Conservation (phyloP, 1,140 invertebrate species). For the Anoplolepis gracilipes region DNA sequence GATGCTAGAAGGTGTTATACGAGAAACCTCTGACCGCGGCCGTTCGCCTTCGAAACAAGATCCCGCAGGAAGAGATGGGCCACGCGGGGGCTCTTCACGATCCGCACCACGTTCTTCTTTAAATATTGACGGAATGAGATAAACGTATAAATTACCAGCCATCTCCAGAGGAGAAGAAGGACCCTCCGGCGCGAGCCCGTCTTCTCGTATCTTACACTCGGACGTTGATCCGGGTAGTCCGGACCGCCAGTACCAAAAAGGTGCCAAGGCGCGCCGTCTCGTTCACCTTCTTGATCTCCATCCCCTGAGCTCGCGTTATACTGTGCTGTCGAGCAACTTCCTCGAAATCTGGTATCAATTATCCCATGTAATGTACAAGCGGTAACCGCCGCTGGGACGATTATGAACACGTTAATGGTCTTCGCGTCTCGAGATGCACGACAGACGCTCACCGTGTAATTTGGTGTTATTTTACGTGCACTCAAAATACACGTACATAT, state of each 20-base stretch:
- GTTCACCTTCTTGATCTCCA: conserved; percentile 38
- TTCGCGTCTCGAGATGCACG: conserved; percentile 52
- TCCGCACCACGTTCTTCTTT: conserved; percentile 73
- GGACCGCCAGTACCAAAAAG: conserved; percentile 46
- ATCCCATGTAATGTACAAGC: conserved; percentile 62
- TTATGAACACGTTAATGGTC: conserved; percentile 73
- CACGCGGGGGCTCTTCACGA: conserved; percentile 31
- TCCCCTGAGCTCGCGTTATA: background rate
- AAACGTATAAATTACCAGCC: conserved; percentile 82
- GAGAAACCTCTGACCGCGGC: background rate
- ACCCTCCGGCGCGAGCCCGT: conserved; percentile 70
- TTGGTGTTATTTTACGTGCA: conserved; percentile 59
- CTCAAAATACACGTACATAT: background rate
- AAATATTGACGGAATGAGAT: conserved; percentile 82
- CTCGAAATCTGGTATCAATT: conserved; percentile 74
- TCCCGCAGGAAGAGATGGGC: conserved; percentile 62
- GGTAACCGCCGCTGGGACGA: conserved; percentile 64
- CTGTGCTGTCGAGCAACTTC: conserved; percentile 45
- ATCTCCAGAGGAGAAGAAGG: conserved; percentile 62
- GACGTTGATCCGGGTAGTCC: conserved; percentile 74
- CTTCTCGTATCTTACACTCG: conserved; percentile 67
- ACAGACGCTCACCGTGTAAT: conserved; percentile 67
- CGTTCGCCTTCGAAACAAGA: conserved; percentile 69
- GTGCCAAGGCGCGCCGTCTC: conserved; percentile 43
- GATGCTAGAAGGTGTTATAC: conserved; percentile 39